Base-by-base conservation (phyloP, 2,888 invertebrate species). In the Acrobasis repandana region DNA sequence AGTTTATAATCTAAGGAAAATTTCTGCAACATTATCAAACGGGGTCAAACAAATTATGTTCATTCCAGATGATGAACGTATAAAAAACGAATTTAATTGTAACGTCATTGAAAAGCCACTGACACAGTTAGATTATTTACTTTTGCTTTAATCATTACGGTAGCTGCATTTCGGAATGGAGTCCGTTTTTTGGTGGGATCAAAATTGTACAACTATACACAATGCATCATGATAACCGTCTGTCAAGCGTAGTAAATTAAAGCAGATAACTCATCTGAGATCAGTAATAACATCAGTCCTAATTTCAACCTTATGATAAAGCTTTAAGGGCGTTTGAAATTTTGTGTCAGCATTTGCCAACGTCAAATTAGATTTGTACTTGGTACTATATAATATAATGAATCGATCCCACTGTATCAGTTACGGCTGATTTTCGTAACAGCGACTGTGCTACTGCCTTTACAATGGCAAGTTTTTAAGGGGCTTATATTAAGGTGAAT, bases 151-250 rank as follows among this genome's bases (percentile, higher is more conserved):
- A 66, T 67, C 65, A 75, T 69, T 69, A 71, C 73, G 62, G 74
- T 74, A 73, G 75, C 72, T 54, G 48, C 52, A 68, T 70, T 71
- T 73, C 66, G 75, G 77, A 78, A 77, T 74, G 75, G 75, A 65
- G 58, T 38, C 61, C 60, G 68, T 72, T 80, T 78, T 75, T 74
- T 69, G 68, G 68, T 73, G 63, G 70, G 72, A 78, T 79, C 75
- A 75, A 74, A 76, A 72, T 74, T 70, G 74, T 67, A 66, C 59
- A 67, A 63, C 64, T 62, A 65, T 65, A 66, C 63, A 78, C 80
- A 82, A 81, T 80, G 72, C 76, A 76, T 73, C 73, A 73, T 79
- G 76, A 80, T 81, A 77, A 77, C 73, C 64, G 69, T 65, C 73
- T 77, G 77, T 77, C 79, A 73, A 75, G 63, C 68, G 69, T 71